Evolutionary conservation across 2,797 vertebrate species (phyloP).

Genomic region (Tapirus indicus): DNA sequence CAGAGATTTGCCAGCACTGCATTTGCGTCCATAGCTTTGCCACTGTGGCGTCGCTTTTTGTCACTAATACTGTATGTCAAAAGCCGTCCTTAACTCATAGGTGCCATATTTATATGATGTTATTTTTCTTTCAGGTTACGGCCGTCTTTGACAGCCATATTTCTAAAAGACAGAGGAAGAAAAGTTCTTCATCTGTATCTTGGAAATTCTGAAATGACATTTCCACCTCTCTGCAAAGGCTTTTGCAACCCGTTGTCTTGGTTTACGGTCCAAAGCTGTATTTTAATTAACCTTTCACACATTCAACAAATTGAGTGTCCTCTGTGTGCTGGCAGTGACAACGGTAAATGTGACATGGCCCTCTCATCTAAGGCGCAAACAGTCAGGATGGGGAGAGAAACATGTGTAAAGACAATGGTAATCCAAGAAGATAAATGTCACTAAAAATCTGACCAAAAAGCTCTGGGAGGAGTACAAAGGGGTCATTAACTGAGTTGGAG

Average conservation of each 20-base stretch:
- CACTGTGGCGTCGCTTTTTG: not conserved
- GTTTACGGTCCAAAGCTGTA: not conserved
- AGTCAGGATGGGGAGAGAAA: not conserved
- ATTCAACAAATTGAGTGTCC: not conserved
- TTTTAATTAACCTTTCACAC: not conserved
- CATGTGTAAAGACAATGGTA: not conserved
- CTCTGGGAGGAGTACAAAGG: not conserved
- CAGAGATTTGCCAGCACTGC: not conserved
- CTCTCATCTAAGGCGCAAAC: not conserved
- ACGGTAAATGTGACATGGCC: not conserved
- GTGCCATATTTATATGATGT: not conserved
- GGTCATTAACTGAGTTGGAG: not conserved
- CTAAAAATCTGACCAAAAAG: not conserved
- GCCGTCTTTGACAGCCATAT: not conserved
- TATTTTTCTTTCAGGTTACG: not conserved
- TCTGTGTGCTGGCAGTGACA: not conserved
- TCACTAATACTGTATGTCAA: not conserved
- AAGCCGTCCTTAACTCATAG: not conserved
- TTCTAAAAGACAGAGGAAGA: rapidly evolving
- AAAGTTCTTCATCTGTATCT: not conserved
- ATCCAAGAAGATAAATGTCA: not conserved
- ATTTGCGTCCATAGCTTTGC: not conserved
- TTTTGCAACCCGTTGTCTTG: not conserved
- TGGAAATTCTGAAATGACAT: not conserved
- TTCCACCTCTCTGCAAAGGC: not conserved